Conservation (phyloP, 2,797 vertebrate species). For the Garrulus glandarius region DNA sequence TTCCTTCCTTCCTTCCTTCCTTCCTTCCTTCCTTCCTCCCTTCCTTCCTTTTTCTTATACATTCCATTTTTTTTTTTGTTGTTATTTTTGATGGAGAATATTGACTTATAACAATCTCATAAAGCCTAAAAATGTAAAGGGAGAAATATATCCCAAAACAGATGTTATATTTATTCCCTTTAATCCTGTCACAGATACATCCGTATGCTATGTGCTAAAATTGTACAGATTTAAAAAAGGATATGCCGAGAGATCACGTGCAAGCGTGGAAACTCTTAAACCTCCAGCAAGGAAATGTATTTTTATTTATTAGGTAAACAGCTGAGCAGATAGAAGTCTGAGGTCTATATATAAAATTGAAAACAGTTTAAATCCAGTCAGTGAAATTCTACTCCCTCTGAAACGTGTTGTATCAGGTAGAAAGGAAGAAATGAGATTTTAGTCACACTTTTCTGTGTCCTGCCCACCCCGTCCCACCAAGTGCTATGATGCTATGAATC, state of each 20-base stretch:
- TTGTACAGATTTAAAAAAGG: accelerated
- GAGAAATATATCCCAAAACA: not conserved
- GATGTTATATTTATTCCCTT: not conserved
- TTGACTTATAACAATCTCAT: not conserved
- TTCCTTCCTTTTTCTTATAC: not conserved
- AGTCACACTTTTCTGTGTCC: not conserved
- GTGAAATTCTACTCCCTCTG: not conserved
- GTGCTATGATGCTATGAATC: not conserved
- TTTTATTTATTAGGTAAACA: not conserved
- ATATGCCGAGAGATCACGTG: accelerated
- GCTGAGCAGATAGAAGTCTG: not conserved
- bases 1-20: not conserved
- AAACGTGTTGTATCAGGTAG: not conserved
- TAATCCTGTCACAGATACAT: not conserved
- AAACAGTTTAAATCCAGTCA: not conserved
- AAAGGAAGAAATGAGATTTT: not conserved
- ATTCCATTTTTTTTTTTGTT: not conserved
- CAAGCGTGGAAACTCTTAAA: not conserved
- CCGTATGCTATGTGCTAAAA: not conserved
- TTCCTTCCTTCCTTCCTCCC: no score
- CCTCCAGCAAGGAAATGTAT: accelerated
- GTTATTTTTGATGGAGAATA: not conserved
- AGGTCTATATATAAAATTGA: not conserved
- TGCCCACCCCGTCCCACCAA: accelerated
- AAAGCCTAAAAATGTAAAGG: not conserved